These are phyloP conservation scores for Peromyscus aztecus DNA, from an alignment of 2,797 vertebrate genomes.

Conservation along the genomic window DNA sequence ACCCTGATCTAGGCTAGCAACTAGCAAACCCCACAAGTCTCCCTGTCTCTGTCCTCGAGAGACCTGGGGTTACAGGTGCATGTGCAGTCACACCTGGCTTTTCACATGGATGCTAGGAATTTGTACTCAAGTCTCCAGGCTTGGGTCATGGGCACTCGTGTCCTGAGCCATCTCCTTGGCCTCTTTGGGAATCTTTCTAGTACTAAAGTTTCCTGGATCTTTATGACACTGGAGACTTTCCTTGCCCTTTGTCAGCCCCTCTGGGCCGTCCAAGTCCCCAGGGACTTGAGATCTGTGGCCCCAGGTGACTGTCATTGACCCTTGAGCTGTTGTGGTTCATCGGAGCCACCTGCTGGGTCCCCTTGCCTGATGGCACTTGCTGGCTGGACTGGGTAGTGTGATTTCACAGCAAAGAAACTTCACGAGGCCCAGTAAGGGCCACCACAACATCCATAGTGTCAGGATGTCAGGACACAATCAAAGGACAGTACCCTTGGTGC, in stretches of 20 bases:
- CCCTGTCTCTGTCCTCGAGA: neutral
- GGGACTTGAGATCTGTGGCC: neutral
- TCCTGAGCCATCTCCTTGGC: neutral
- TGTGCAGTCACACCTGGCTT: neutral
- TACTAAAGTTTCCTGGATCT: neutral
- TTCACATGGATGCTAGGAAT: neutral
- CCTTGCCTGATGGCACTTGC: neutral
- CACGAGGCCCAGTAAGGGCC: neutral
- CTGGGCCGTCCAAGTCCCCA: neutral
- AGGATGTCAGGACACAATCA: neutral
- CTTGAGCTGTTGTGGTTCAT: neutral
- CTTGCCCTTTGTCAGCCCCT: neutral
- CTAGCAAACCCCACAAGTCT: neutral
- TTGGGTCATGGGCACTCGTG: no score
- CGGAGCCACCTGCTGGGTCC: neutral
- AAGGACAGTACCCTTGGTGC: neutral
- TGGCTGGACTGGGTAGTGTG: neutral
- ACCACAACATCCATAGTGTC: neutral
- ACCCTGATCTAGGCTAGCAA: neutral
- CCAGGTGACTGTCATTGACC: neutral
- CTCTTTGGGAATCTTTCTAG: neutral
- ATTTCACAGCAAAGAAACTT: slow-evolving; percentile 35
- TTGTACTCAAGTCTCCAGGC: neutral
- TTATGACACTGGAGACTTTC: neutral
- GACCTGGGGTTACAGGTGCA: neutral